A percentile compares a stretch with the other conserved stretches of the same genome.
Evolutionary conservation across 2,113 vertebrate genomes (phyloP).

Genomic region (human): GRCh38 chr13:57911001-57911500

Average conservation of each 20-base stretch:
- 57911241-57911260: not conserved
- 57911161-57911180: not conserved
- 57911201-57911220: not conserved
- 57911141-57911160: not conserved
- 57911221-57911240: not conserved
- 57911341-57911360: not conserved
- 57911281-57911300: not conserved
- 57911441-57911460: not conserved
- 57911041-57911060: not conserved
- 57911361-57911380: not conserved
- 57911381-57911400: not conserved
- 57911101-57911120: not conserved
- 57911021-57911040: not conserved
- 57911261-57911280: not conserved
- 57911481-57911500: not conserved
- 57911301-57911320: not conserved
- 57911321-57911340: not conserved
- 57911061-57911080: not conserved
- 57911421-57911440: not conserved
- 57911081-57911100: not conserved
- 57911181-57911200: not conserved
- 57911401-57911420: not conserved
- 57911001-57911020: not conserved
- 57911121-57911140: not conserved
- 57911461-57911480: not conserved